A percentile compares a stretch with the other conserved stretches of the same genome.
Evolutionary conservation across 2,113 vertebrate genomes (phyloP).

Genomic region (Xiphophorus maculatus): DNA sequence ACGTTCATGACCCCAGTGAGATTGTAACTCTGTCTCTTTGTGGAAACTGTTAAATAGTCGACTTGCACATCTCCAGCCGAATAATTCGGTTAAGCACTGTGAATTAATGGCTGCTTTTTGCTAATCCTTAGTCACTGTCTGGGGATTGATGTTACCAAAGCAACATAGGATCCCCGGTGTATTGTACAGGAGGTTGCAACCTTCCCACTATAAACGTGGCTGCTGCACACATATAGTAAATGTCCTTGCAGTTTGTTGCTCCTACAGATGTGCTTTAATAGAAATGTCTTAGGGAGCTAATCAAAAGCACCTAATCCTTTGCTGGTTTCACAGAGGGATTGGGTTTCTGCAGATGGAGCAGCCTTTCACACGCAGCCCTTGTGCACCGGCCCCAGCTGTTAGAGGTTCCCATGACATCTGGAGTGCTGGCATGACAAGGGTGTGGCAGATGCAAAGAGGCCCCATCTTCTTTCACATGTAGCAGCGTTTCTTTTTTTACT

Average conservation of each 20-base stretch:
- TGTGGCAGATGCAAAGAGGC: constrained; percentile 60
- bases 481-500: neutral
- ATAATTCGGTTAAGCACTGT: constrained; percentile 10
- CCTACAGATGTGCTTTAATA: constrained; percentile 70
- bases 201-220: neutral
- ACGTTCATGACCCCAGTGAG: constrained; percentile 54
- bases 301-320: constrained; percentile 80
- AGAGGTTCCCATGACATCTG: constrained; percentile 81
- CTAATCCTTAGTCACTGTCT: neutral
- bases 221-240: constrained; percentile 20
- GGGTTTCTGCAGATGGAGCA: constrained; percentile 76
- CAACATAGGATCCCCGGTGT: neutral
- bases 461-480: constrained; percentile 50
- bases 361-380: constrained; percentile 73
- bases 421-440: constrained; percentile 74
- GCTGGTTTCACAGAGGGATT: constrained; percentile 83
- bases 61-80: constrained; percentile 34
- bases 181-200: neutral
- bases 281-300: constrained; percentile 78
- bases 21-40: constrained; percentile 38
- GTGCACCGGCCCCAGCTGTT: constrained; percentile 79
- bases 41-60: constrained; percentile 25
- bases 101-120: constrained; percentile 1
- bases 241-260: constrained; percentile 21
- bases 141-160: neutral